Conservation (phyloP, 2,888 invertebrate genomes). For the Parascotia fuliginaria region DNA sequence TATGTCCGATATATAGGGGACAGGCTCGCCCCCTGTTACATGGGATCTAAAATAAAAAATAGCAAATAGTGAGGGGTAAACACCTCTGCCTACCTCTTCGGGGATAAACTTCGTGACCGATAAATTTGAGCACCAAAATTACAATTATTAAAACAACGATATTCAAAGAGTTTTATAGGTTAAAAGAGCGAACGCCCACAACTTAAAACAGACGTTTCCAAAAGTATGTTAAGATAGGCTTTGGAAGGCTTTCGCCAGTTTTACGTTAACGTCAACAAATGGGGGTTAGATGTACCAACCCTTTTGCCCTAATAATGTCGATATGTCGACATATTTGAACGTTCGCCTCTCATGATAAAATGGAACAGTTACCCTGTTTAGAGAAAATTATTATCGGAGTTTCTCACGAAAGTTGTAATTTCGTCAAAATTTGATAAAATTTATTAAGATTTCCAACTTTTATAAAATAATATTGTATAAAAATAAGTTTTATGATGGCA, state of each 20-base stretch:
- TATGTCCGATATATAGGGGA: too few species aligned
- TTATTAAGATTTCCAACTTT: neutral
- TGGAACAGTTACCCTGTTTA: slow-evolving; percentile 31
- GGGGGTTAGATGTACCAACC: slow-evolving; percentile 40
- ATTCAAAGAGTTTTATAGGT: slow-evolving; percentile 15
- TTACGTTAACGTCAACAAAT: slow-evolving; percentile 45
- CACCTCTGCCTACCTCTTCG: too few species aligned
- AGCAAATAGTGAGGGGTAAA: too few species aligned
- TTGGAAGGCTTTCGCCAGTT: slow-evolving; percentile 9
- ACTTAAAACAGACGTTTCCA: slow-evolving; percentile 31
- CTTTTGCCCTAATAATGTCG: slow-evolving; percentile 52
- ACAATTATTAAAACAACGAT: slow-evolving; percentile 12
- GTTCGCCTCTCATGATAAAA: slow-evolving; percentile 40
- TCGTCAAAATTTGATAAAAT: slow-evolving; percentile 2
- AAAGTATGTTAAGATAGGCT: slow-evolving; percentile 34
- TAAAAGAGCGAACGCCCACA: neutral
- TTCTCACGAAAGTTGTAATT: slow-evolving; percentile 26
- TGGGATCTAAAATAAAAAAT: too few species aligned
- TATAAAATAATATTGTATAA: too few species aligned
- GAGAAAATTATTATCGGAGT: slow-evolving; percentile 27
- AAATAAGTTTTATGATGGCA: too few species aligned
- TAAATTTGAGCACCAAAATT: slow-evolving; percentile 9
- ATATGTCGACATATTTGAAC: slow-evolving; percentile 54
- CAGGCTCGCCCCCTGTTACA: too few species aligned
- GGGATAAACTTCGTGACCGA: slow-evolving; percentile 16